Percentiles rank a stretch among this genome's conserved stretches.
Evolutionary conservation across 2,888 invertebrate species (phyloP).

Genomic region (Nasonovia ribisnigri): DNA sequence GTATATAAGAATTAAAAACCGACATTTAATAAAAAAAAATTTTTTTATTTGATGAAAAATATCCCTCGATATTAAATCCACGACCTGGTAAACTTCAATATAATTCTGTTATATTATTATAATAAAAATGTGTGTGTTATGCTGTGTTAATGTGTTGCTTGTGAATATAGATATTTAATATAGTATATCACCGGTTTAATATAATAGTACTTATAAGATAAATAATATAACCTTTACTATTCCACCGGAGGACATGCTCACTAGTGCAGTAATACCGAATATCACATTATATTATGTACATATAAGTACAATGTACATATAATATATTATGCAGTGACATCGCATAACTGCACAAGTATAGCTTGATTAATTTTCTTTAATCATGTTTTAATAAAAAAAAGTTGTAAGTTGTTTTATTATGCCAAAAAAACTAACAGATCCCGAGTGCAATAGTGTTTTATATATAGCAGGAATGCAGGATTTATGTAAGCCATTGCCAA

Average conservation of each 20-base stretch:
- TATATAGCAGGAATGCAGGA: background rate
- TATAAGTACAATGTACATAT: no score
- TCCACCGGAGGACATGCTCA: background rate
- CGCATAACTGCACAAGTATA: background rate
- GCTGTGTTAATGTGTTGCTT: background rate
- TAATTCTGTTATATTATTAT: background rate
- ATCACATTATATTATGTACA: background rate
- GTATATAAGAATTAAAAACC: background rate
- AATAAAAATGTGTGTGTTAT: background rate
- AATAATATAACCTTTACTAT: no score
- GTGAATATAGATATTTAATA: background rate
- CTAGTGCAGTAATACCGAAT: background rate
- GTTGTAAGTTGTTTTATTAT: background rate
- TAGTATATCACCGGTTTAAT: no score
- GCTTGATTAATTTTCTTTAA: background rate
- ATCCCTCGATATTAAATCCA: background rate
- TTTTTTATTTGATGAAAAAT: slow-evolving; percentile 6
- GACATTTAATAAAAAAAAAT: background rate
- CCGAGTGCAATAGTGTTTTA: background rate
- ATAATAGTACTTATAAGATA: no score
- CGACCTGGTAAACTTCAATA: background rate
- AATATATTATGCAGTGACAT: background rate
- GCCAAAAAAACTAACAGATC: background rate
- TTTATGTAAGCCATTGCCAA: background rate
- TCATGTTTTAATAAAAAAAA: background rate